Conservation (phyloP, 2,113 vertebrate genomes). For the Apaloderma vittatum region DNA sequence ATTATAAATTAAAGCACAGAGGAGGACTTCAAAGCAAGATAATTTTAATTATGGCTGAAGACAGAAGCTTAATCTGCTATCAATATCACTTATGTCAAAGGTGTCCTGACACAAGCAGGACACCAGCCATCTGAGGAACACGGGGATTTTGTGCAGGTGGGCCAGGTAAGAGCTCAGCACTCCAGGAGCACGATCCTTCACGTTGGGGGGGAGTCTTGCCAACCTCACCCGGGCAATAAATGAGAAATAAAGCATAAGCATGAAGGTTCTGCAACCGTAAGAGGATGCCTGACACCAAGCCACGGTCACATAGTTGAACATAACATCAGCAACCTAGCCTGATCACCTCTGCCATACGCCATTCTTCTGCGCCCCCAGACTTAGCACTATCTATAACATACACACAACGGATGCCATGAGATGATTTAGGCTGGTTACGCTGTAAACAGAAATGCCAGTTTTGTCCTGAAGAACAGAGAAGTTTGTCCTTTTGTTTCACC, state of each 20-base stretch:
- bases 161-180: neutral
- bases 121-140: neutral
- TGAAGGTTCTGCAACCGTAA: neutral
- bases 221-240: neutral
- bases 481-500: neutral
- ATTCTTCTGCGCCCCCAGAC: neutral
- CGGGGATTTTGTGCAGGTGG: neutral
- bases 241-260: neutral
- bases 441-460: neutral
- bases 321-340: neutral
- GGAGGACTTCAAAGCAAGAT: neutral
- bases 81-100: neutral
- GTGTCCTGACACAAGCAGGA: neutral
- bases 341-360: neutral
- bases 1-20: neutral
- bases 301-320: neutral
- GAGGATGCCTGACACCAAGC: neutral
- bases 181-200: neutral
- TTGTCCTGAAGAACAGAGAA: neutral
- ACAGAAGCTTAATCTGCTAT: neutral
- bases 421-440: neutral
- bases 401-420: neutral
- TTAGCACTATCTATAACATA: neutral
- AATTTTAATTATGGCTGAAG: neutral
- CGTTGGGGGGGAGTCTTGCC: fast-evolving